Conservation (phyloP, 1,140 invertebrate species). For the Andrena cerasifolii region DNA sequence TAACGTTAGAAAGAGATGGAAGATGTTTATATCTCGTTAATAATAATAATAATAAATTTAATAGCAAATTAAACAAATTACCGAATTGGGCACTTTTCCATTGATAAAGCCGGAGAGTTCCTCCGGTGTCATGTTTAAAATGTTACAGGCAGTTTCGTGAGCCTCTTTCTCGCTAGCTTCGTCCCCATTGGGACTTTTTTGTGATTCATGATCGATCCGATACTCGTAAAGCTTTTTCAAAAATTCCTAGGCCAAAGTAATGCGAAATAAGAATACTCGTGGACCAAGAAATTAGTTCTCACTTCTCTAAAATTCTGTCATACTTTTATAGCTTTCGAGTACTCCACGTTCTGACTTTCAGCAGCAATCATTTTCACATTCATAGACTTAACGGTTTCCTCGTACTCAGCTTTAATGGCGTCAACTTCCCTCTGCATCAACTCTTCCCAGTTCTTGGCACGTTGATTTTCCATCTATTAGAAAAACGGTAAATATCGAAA, state of each 20-base stretch:
- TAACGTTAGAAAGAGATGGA: background rate
- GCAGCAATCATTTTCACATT: background rate
- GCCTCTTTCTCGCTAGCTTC: conserved; percentile 60
- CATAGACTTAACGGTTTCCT: conserved; percentile 16
- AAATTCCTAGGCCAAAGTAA: conserved; percentile 47
- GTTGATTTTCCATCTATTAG: conserved; percentile 17
- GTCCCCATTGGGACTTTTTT: conserved; percentile 11
- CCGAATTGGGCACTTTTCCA: conserved; percentile 32
- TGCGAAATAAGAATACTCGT: background rate
- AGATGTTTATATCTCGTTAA: background rate
- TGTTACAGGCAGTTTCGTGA: conserved; percentile 62
- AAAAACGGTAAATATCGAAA: background rate
- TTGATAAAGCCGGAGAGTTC: conserved; percentile 61
- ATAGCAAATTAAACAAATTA: conserved; percentile 1
- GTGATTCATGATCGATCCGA: conserved; percentile 1
- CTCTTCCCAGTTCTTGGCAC: conserved; percentile 8
- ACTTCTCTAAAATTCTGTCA: background rate
- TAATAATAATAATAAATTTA: background rate
- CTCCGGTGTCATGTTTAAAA: conserved; percentile 65
- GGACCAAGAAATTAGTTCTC: background rate
- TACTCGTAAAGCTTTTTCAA: conserved; percentile 48
- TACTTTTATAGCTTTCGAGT: conserved; percentile 59
- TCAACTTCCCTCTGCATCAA: background rate
- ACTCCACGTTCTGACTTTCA: conserved; percentile 34
- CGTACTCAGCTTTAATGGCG: conserved; percentile 8